Evolutionary conservation across 2,113 vertebrate genomes (phyloP).

Genomic region (Pachypanchax playfairii): DNA sequence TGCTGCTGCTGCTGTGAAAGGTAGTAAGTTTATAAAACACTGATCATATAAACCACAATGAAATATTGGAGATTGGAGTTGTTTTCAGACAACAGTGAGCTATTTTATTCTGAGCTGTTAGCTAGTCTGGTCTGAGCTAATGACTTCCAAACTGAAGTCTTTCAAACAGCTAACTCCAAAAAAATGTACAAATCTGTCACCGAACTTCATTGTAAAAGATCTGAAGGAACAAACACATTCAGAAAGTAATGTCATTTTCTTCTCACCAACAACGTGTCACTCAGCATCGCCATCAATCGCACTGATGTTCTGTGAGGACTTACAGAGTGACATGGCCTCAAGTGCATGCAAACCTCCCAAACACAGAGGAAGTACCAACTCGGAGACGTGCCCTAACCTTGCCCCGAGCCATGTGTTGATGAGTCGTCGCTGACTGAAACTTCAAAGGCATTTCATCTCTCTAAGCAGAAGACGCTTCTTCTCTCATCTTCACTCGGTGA

Average conservation of each 20-base stretch:
- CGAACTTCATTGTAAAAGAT: neutral
- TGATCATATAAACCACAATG: neutral
- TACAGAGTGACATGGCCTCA: conserved; percentile 52
- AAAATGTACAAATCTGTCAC: neutral
- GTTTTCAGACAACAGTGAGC: neutral
- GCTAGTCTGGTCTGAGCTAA: neutral
- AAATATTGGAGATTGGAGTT: neutral
- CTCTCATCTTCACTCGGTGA: conserved; percentile 65
- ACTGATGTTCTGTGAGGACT: conserved; percentile 34
- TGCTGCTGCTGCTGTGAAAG: too few relatives aligned
- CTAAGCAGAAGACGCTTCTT: conserved; percentile 56
- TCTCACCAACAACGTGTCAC: conserved; percentile 51
- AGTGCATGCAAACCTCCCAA: conserved; percentile 65
- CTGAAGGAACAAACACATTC: conserved; percentile 6
- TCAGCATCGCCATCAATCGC: conserved; percentile 50
- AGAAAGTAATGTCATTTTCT: conserved; percentile 16
- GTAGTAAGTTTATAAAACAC: too few relatives aligned
- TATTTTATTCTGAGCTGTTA: neutral
- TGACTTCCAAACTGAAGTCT: neutral
- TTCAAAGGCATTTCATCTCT: conserved; percentile 71
- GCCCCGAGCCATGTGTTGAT: conserved; percentile 73
- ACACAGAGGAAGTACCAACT: conserved; percentile 63
- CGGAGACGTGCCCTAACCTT: conserved; percentile 69
- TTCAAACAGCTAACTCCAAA: neutral
- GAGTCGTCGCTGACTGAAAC: conserved; percentile 68